Evolutionary conservation across 2,113 vertebrate species (phyloP), one percentile per base, ranked within the genome.

Genomic region (Misgurnus mizolepis): DNA sequence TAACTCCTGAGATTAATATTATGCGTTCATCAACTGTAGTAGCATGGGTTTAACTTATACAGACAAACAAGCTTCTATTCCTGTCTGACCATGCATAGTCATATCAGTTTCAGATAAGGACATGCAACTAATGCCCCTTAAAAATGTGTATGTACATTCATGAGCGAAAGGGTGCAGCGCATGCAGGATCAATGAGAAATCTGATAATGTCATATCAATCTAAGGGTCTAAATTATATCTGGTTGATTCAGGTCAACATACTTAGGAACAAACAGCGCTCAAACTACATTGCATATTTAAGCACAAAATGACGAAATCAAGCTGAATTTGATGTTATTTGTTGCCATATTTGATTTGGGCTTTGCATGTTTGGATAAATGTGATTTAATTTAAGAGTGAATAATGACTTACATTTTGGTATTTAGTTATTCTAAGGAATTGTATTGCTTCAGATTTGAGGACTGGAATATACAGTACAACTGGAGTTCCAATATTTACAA

Each of bases 101-200:
- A 40, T 76, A 67, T 82, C 79, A 47, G 80, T 83, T 85, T 85
- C 78, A 50, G 68, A 83, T 70, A 80, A 12, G 45, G 18, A 43
- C 43, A 41, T 61, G 75, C 41, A 43, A 67, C n/a, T 61, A 15
- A 80, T 2, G 22, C 41, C 34, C 15, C 10, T 22, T 22, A 22
- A 22, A 22, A 22, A n/a, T 4, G 43, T 39, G 72, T 50, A 40
- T 41, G 50, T 45, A 75, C 22, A 50, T 64, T 1, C n/a, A 18
- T 49, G 34, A 49, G 10, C 40, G 43, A 50, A 50, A 58, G 9
- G 58, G 34, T 40, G 7, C 56, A 15, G 8, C 43, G 39, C 15
- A 15, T 18, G 6, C 7, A 45, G 43, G 5, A 27, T 9, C 15
- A 41, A 53, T 55, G 53, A n/a, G 49, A 39, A 12, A 69, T 61